Evolutionary conservation across 1,140 invertebrate species (phyloP), one percentile per base, ranked within the genome.

Genomic region (Campoletis sonorensis): DNA sequence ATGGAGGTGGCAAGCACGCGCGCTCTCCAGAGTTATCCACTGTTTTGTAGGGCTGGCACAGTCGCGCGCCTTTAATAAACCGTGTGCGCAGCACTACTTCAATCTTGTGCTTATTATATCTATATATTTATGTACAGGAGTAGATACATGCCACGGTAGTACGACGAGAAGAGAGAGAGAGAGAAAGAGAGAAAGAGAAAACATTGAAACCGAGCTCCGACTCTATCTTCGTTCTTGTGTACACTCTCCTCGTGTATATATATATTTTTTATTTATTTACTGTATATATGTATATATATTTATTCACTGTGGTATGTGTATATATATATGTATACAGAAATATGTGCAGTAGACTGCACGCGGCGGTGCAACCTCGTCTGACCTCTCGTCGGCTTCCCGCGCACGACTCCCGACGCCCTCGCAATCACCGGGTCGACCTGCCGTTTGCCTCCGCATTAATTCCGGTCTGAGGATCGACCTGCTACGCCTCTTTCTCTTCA

Each of bases 1-100:
- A 81, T 78, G 76, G 75, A 77, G 75, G 80, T 81, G 80, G 81
- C 75, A 79, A 79, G 77, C 81, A 82, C 81, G 77, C 81, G 77
- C 77, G 81, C 77, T 30, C 76, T 51, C 11, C 23, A 64, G 18
- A 58, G 23, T 26, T 64, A 13, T 64, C 21, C 23, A 54, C 40
- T 54, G 40, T 51, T 54, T 16, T 21, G 26, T 70, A 70, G 33
- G 18, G 16, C 16, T 15, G 37, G 68, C 37, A 45, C 79, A 80
- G 33, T 78, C 76, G 61, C 76, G 54, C 76, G 76, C 73, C 51
- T 40, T 30, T 77, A 37, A 49, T 30, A 67, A 30, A 70, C 27
- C 67, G 26, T 10, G 67, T 3, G 30, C 67, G 15, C 67, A 5
- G 30, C n/a, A 33, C 61, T 33, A 21, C 15, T 18, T 18, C 21